Evolutionary conservation across 2,113 vertebrate species (phyloP).

Genomic region (Ceyx melanurus): DNA sequence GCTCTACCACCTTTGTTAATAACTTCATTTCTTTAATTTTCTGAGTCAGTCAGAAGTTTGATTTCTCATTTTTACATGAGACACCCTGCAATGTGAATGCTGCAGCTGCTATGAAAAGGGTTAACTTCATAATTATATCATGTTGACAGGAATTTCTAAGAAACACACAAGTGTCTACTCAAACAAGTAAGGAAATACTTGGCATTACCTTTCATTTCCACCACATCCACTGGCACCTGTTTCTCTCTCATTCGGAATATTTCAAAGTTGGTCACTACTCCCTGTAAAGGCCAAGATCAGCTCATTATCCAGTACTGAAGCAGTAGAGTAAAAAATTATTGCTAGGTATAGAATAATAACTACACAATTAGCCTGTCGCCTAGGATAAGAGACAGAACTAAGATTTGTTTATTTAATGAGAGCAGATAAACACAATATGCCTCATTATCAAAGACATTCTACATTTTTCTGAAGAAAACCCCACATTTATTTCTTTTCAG

Average conservation of each 20-base stretch:
- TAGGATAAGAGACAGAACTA: neutral
- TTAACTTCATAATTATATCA: neutral
- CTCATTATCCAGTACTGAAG: neutral
- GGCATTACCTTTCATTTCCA: constrained; percentile 95
- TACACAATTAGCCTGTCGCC: neutral
- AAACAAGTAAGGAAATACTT: neutral
- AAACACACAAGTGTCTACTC: neutral
- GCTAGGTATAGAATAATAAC: neutral
- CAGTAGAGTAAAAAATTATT: neutral
- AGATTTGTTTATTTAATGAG: neutral
- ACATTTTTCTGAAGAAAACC: neutral
- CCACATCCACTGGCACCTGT: constrained; percentile 97
- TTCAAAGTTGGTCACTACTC: constrained; percentile 99
- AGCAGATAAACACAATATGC: neutral
- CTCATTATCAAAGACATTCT: neutral
- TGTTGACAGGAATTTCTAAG: neutral
- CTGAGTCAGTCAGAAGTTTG: neutral
- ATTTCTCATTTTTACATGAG: neutral
- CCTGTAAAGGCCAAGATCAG: constrained; percentile 73
- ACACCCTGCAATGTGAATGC: neutral
- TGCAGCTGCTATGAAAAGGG: neutral
- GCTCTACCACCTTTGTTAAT: neutral
- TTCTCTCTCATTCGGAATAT: constrained; percentile 99
- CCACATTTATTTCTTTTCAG: neutral
- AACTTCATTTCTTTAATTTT: neutral